Percentiles rank a stretch among this genome's conserved stretches.
Conservation (phyloP, 2,797 vertebrate species). For the Ceyx erithaca region DNA sequence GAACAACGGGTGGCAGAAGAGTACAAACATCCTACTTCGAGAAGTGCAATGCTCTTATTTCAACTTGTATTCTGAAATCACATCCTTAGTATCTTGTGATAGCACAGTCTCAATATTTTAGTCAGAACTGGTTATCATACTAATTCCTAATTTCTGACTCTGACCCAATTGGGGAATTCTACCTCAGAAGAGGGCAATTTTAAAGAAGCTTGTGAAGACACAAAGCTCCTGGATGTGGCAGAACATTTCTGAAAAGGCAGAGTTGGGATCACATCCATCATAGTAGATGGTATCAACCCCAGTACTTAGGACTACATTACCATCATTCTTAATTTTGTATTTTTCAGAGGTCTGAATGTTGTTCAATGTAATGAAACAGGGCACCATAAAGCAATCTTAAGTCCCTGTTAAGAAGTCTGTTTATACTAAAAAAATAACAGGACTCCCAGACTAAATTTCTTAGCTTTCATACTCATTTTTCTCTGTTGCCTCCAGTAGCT, state of each 20-base stretch:
- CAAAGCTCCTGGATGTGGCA: background rate
- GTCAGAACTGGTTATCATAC: background rate
- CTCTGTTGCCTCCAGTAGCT: background rate
- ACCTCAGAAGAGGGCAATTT: background rate
- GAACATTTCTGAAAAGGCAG: background rate
- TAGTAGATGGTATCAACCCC: background rate
- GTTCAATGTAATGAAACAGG: background rate
- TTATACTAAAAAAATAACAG: background rate
- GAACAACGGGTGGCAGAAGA: background rate
- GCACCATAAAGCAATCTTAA: background rate
- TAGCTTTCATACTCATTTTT: background rate
- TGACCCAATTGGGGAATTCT: conserved; percentile 16
- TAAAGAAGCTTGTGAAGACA: background rate
- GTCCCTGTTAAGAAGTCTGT: background rate
- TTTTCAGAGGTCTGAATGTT: background rate
- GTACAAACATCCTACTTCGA: background rate
- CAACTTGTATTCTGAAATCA: background rate
- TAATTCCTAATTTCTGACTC: background rate
- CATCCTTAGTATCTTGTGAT: background rate
- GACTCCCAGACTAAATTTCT: background rate
- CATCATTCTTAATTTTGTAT: background rate
- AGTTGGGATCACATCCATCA: background rate
- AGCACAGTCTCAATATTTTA: background rate
- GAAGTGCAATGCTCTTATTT: background rate
- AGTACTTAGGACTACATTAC: background rate